These are phyloP conservation scores for Lucilia cuprina DNA, from an alignment of 1,140 invertebrate genomes.

Conservation along the genomic window DNA sequence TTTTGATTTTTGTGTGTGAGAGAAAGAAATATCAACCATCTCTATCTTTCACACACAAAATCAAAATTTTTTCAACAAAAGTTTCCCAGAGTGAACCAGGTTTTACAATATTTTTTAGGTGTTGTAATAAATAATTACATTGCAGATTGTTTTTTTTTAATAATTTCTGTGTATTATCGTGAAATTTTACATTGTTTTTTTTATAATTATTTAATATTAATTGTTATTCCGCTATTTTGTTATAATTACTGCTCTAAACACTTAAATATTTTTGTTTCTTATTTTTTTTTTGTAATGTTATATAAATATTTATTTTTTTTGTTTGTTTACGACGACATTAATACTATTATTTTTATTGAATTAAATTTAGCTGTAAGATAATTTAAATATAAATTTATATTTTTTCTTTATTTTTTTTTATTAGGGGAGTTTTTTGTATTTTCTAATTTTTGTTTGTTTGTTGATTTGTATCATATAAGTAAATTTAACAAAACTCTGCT, in stretches of 20 bases:
- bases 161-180: conserved; percentile 25
- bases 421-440: conserved; percentile 7
- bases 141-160: neutral
- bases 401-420: conserved; percentile 29
- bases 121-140: too few species aligned
- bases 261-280: neutral
- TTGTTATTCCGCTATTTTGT: conserved; percentile 13
- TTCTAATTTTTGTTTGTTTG: conserved; percentile 6
- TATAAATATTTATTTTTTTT: conserved; percentile 16
- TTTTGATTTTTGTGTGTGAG: too few species aligned
- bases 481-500: conserved; percentile 40
- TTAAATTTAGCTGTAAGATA: conserved; percentile 12
- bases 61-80: too few species aligned
- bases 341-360: conserved; percentile 24
- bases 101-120: too few species aligned
- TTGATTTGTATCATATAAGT: conserved; percentile 26
- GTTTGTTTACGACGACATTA: conserved; percentile 25
- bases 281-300: neutral
- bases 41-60: too few species aligned
- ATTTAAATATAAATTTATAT: neutral
- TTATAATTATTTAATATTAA: conserved; percentile 2
- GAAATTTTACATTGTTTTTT: conserved; percentile 31
- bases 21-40: too few species aligned
- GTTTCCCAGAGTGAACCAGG: too few species aligned
- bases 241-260: conserved; percentile 24